Evolutionary conservation across 2,113 vertebrate genomes (phyloP), one percentile per base, ranked within the genome.

Genomic region (Sinocyclocheilus grahami): DNA sequence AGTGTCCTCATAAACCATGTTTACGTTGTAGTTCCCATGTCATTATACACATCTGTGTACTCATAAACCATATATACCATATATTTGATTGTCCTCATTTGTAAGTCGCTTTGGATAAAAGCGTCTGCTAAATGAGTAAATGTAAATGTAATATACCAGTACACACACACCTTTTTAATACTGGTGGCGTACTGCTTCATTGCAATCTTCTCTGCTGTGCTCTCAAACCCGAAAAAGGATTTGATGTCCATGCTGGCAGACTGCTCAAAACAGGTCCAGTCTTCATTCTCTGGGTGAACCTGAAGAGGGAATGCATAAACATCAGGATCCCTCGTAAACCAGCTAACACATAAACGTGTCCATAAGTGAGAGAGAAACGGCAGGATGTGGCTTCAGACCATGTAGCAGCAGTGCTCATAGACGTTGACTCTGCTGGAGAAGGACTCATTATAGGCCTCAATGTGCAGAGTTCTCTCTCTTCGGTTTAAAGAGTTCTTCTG

Each of bases 141-240:
- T 33, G 30, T 33, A 33, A 33, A 33, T 3, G 30, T 33, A 33
- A 33, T 33, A 33, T 33, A 33, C 30, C 30, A 33, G 30, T 33
- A 33, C 0, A 12, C 48, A 46, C 71, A 86, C 89, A 98, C 98
- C 94, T 99, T 99, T 91, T 97, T 97, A 90, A 99, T 99, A 92
- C 96, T 98, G 92, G 94, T 95, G 79, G 97, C 97, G 24, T 99
- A 99, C 7, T 99, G 97, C 87, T 97, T 99, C 97, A 99, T 98
- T 14, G 97, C 97, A 53, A 99, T 95, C 91, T 98, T 99, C 93
- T 99, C 98, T 51, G 98, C 97, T 5, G 96, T 96, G 93, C 96
- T 98, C 94, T 99, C 98, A 87, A 99, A 99, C 83, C 98, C 98
- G 89, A 99, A 99, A 89, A 99, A 99, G 12, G 98, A 99, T 90